These are phyloP conservation scores for Champsocephalus gunnari DNA, from an alignment of 2,797 vertebrate species.

Conservation along the genomic window DNA sequence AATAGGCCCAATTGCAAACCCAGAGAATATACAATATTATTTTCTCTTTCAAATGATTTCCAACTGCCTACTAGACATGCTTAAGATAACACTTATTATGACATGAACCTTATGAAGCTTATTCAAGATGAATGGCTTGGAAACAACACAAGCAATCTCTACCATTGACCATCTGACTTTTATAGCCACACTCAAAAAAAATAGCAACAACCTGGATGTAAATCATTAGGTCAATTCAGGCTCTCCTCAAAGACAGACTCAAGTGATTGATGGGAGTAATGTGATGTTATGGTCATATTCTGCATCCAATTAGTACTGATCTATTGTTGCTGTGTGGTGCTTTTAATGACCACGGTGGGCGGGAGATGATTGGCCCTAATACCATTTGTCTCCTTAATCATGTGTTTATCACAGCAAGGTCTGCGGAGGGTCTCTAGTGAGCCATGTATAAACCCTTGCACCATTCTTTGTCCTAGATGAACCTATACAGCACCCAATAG, in stretches of 20 bases:
- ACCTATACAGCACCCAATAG: slow-evolving; percentile 42
- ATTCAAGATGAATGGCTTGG: not conserved
- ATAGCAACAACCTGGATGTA: slow-evolving; percentile 15
- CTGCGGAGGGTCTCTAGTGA: slow-evolving; percentile 82
- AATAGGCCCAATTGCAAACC: not conserved
- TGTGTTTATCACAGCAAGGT: slow-evolving; percentile 89
- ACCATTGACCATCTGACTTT: slow-evolving; percentile 33
- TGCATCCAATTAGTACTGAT: slow-evolving; percentile 94
- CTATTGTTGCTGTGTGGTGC: slow-evolving; percentile 86
- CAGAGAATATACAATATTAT: not conserved
- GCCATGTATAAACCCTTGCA: slow-evolving; percentile 75
- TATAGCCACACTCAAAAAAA: slow-evolving; percentile 12
- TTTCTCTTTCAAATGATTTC: not conserved
- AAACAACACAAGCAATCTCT: slow-evolving; percentile 23
- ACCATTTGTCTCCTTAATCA: slow-evolving; percentile 94
- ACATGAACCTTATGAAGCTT: not conserved
- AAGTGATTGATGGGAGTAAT: slow-evolving; percentile 85
- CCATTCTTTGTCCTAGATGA: slow-evolving; percentile 54
- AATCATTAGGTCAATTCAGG: slow-evolving; percentile 85
- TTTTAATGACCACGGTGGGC: slow-evolving; percentile 92
- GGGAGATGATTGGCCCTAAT: slow-evolving; percentile 90
- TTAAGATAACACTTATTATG: not conserved
- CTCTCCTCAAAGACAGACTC: slow-evolving; percentile 80
- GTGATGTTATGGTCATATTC: slow-evolving; percentile 89
- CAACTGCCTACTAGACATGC: not conserved